Conservation (phyloP, 2,888 invertebrate species). For the Cataglyphis albicans region DNA sequence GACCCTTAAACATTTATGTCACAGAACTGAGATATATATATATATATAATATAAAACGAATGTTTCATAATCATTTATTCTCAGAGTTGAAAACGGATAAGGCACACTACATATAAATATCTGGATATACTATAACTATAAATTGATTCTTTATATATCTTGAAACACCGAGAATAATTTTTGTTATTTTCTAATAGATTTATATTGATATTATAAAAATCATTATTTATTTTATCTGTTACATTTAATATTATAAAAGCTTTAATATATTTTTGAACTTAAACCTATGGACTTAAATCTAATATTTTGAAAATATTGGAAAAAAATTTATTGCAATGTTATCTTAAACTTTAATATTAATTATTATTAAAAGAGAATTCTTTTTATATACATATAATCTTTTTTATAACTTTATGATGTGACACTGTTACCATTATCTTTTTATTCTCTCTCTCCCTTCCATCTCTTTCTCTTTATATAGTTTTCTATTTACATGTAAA, state of each 20-base stretch:
- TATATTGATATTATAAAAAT: too few species aligned
- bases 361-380: neutral
- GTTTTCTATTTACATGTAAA: constrained; percentile 27
- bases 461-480: neutral
- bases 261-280: too few species aligned
- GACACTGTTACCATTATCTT: neutral
- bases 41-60: neutral
- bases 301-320: too few species aligned
- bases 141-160: neutral
- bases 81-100: neutral
- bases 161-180: neutral
- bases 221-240: too few species aligned
- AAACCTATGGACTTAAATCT: too few species aligned
- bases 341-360: neutral
- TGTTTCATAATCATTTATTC: neutral
- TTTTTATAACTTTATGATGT: neutral
- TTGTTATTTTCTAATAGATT: too few species aligned
- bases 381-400: neutral
- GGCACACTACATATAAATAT: neutral
- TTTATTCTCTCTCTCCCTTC: neutral
- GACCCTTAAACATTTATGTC: neutral
- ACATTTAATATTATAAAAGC: too few species aligned
- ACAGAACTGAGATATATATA: neutral
- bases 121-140: neutral
- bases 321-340: neutral